Evolutionary conservation across 2,888 invertebrate genomes (phyloP), one percentile per base, ranked within the genome.

Genomic region (Tachina fera): DNA sequence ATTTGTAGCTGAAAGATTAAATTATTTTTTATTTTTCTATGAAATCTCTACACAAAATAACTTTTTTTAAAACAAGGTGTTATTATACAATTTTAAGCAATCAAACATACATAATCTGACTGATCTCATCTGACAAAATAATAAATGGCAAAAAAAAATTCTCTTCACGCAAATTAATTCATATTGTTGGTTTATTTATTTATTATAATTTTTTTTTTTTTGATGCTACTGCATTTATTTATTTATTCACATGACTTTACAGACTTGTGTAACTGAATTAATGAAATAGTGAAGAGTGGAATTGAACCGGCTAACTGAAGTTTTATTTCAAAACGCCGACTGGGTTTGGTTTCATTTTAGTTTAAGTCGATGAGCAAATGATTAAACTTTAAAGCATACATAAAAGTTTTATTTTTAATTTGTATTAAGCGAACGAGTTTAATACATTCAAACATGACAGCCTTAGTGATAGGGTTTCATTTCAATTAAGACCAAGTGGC

Each of bases 21-120:
- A 14, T 67, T 51, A 47, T 74, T 49, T 68, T 8, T 71, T 43
- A n/a, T 19, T 75, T 79, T 58, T 8, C 5, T 14, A 14, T n/a
- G 13, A 60, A 58, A 14, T 3, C 53, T n/a, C 65, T 53, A 47
- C 67, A 70, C 43, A 58, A 75, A 78, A 68, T 65, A 68, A 49
- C 19, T 14, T 71, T 78, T 78, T n/a, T 43, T 16, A 72, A 49
- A n/a, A 43, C 31, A 74, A 51, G 72, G 49, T 74, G 65, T 68
- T 45, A 76, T 83, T 63, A 67, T 65, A 65, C 72, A 56, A 77
- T 76, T 83, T 78, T 53, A 72, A 43, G 51, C 79, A 79, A 83
- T 83, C 83, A 86, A 76, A 83, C 75, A 79, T 41, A 49, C 61
- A 61, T 80, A 83, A 83, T 80, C 86, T 63, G 79, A 76, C 76